Percentiles rank a stretch among this genome's conserved stretches.
Conservation (phyloP, 2,113 vertebrate species). For the Elgaria multicarinata region DNA sequence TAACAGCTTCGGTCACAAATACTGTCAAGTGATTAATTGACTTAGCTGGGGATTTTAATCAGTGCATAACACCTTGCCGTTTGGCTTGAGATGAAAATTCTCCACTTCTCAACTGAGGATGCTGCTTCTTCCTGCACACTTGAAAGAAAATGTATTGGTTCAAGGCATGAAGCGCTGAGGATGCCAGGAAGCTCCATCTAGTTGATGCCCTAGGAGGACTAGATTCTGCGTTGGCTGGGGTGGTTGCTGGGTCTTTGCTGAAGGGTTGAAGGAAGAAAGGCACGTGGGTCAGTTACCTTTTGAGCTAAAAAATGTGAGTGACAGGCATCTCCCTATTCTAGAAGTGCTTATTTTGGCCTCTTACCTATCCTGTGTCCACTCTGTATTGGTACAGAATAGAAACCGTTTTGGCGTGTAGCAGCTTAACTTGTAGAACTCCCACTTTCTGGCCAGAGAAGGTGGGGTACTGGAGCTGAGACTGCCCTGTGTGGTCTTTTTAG, state of each 20-base stretch:
- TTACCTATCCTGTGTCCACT: not conserved
- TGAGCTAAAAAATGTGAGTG: too few relatives aligned
- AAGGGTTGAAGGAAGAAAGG: not conserved
- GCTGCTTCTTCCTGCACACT: conserved; percentile 15
- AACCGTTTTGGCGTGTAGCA: not conserved
- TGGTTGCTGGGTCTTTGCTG: not conserved
- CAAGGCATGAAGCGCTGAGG: not conserved
- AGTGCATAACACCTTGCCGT: conserved; percentile 65
- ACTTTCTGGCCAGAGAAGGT: not conserved
- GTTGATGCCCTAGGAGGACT: not conserved
- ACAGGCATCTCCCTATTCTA: not conserved
- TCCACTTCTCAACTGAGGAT: conserved; percentile 18
- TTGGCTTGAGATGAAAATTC: conserved; percentile 52
- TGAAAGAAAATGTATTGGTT: conserved; percentile 20
- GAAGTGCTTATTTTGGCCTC: too few relatives aligned
- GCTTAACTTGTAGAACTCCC: not conserved
- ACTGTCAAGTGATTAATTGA: accelerated
- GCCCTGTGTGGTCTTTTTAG: not conserved
- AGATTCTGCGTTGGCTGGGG: not conserved
- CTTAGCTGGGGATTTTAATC: not conserved
- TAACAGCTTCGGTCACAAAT: not conserved
- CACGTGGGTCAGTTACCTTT: not conserved
- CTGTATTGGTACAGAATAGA: not conserved
- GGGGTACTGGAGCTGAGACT: not conserved
- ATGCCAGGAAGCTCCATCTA: not conserved